These are phyloP conservation scores for Cardiocondyla obscurior DNA, from an alignment of 1,140 invertebrate genomes.

Conservation along the genomic window DNA sequence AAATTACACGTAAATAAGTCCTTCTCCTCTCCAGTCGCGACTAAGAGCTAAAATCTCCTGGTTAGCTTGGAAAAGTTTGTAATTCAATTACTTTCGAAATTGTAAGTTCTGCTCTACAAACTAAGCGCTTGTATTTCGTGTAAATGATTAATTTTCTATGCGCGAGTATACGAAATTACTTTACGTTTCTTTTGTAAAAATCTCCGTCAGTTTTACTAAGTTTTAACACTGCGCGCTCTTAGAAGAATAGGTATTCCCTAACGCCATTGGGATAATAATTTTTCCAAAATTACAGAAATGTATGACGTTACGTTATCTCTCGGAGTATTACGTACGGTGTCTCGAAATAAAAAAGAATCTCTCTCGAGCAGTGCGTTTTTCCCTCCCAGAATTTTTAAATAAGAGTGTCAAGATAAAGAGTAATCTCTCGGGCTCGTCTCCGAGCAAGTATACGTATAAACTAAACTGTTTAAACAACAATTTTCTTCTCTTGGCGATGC, in stretches of 20 bases:
- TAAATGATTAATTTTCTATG: constrained; percentile 41
- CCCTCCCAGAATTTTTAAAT: not conserved
- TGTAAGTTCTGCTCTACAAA: constrained; percentile 11
- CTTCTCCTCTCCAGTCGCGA: not conserved
- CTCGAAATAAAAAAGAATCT: not conserved
- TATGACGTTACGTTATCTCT: not conserved
- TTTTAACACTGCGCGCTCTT: not conserved
- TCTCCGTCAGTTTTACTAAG: not conserved
- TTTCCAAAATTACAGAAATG: not conserved
- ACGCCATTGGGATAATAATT: not conserved
- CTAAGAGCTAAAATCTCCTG: constrained; percentile 29
- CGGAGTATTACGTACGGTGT: not conserved
- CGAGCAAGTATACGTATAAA: not conserved
- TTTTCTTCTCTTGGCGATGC: constrained; percentile 21
- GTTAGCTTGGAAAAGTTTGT: constrained; percentile 34
- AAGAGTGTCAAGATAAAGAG: not conserved
- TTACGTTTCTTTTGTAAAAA: not conserved
- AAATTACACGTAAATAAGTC: constrained; percentile 36
- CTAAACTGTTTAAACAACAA: constrained; percentile 13
- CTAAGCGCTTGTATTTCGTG: constrained; percentile 19
- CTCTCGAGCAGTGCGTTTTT: not conserved
- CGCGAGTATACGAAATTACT: constrained; percentile 5
- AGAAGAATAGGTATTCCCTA: not conserved
- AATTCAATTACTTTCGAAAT: constrained; percentile 42
- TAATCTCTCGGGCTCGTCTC: not conserved